These are phyloP conservation scores for Cerastis leucographa DNA, from an alignment of 2,888 invertebrate genomes.

Conservation along the genomic window DNA sequence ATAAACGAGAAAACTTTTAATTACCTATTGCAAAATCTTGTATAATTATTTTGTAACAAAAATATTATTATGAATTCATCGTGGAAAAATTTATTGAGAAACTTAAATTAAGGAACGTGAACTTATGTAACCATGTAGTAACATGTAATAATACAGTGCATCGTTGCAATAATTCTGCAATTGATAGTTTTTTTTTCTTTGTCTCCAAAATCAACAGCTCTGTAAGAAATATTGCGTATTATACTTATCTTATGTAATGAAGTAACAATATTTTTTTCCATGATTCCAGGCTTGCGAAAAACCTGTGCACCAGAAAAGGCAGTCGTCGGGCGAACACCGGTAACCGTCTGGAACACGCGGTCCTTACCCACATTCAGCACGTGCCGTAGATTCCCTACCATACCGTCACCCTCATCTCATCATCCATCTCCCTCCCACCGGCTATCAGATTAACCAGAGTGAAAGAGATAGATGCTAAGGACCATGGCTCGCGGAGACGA, in stretches of 20 bases:
- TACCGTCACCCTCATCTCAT: slow-evolving; percentile 59
- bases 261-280: slow-evolving; percentile 32
- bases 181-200: neutral
- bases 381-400: slow-evolving; percentile 92
- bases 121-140: neutral
- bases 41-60: slow-evolving; percentile 44
- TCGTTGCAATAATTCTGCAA: neutral
- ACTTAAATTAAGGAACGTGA: neutral
- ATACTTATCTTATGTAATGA: neutral
- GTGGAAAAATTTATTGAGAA: slow-evolving; percentile 15
- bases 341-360: slow-evolving; percentile 95
- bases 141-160: neutral
- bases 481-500: slow-evolving; percentile 89
- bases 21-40: slow-evolving; percentile 38
- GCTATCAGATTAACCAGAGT: slow-evolving; percentile 75
- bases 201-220: neutral
- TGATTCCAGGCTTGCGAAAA: slow-evolving; percentile 94
- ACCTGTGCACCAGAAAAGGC: slow-evolving; percentile 95
- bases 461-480: slow-evolving; percentile 74
- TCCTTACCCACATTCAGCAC: slow-evolving; percentile 95
- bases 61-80: slow-evolving; percentile 24
- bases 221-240: neutral
- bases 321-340: slow-evolving; percentile 96
- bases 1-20: slow-evolving; percentile 53
- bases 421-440: slow-evolving; percentile 79